Conservation (phyloP, 2,113 vertebrate species). For the Aviceda subcristata region DNA sequence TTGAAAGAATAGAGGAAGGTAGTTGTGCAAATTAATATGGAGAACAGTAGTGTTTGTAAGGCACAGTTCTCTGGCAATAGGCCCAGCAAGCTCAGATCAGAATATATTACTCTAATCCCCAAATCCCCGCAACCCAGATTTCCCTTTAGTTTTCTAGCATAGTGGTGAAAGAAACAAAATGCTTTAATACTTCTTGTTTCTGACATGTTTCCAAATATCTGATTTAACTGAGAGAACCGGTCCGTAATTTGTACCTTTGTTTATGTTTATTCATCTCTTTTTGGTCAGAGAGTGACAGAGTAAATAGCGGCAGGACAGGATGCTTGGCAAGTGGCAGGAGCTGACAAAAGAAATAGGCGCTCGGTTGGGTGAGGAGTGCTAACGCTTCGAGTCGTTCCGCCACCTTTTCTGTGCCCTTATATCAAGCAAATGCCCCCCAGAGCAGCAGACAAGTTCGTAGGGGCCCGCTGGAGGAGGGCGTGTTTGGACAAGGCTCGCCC, state of each 20-base stretch:
- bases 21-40: not conserved
- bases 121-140: not conserved
- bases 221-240: not conserved
- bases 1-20: not conserved
- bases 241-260: not conserved
- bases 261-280: not conserved
- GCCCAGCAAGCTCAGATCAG: not conserved
- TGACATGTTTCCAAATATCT: not conserved
- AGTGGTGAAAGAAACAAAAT: not conserved
- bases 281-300: not conserved
- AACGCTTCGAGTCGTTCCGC: fast-evolving
- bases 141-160: not conserved
- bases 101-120: not conserved
- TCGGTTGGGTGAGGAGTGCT: not conserved
- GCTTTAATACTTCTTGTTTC: not conserved
- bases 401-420: not conserved
- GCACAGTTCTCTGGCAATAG: not conserved
- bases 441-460: fast-evolving
- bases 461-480: not conserved
- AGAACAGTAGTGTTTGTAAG: not conserved
- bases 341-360: not conserved
- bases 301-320: not conserved
- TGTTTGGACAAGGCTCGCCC: not conserved
- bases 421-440: not conserved
- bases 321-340: not conserved